phyloP scores from a whole-genome alignment of 2,113 vertebrate species.

The Columba janthina region DNA sequence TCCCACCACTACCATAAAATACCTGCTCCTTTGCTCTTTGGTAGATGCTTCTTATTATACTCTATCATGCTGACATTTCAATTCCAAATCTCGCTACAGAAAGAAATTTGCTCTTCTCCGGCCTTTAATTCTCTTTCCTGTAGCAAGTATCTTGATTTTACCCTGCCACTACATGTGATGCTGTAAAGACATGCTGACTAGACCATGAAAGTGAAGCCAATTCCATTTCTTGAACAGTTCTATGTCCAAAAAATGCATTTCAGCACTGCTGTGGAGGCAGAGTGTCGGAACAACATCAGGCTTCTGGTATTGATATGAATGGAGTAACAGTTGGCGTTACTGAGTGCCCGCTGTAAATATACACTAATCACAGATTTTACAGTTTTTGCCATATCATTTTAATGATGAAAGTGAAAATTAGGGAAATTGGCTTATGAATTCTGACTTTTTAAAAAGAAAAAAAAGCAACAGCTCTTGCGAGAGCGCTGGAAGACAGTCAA shows the following conservation, averaged over 20 bases:
- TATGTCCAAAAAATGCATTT: neutral
- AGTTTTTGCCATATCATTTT: neutral
- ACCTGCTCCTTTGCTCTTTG: neutral
- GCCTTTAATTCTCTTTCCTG: neutral
- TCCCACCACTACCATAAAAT: neutral
- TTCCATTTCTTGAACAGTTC: neutral
- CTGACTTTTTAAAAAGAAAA: neutral
- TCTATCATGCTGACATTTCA: neutral
- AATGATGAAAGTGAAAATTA: neutral
- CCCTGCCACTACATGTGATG: neutral
- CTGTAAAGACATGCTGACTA: neutral
- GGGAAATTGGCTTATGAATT: neutral
- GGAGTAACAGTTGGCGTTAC: neutral
- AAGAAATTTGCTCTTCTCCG: neutral
- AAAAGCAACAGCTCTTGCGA: neutral
- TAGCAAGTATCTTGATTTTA: neutral
- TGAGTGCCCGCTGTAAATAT: neutral
- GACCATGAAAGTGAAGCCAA: neutral
- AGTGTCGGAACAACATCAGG: fast-evolving
- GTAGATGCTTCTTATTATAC: neutral
- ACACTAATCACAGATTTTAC: neutral
- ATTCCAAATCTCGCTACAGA: neutral
- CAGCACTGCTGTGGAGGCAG: neutral
- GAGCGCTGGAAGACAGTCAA: neutral
- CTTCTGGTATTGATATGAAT: neutral